Evolutionary conservation across 2,797 vertebrate species (phyloP).

Genomic region (Hipposideros larvatus): DNA sequence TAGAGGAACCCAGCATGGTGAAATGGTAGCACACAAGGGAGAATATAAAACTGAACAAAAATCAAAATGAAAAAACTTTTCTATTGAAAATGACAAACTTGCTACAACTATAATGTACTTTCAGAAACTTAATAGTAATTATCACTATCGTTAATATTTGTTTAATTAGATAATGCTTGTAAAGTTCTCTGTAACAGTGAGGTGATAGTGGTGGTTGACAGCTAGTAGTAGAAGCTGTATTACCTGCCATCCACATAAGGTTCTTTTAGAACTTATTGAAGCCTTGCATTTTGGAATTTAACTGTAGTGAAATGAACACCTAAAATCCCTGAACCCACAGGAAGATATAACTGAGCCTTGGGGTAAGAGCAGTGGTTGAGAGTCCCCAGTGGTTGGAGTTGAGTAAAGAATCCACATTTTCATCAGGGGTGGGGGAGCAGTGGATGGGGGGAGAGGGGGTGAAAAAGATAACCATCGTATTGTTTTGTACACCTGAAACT

Average conservation of each 20-base stretch:
- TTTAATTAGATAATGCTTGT: not conserved
- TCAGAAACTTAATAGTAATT: not conserved
- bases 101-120: not conserved
- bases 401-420: not conserved
- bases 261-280: not conserved
- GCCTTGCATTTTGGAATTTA: not conserved
- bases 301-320: not conserved
- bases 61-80: not conserved
- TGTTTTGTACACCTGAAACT: too few relatives aligned
- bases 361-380: not conserved
- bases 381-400: not conserved
- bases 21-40: not conserved
- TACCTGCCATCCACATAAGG: not conserved
- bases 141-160: not conserved
- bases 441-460: too few relatives aligned
- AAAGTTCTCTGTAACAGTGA: not conserved
- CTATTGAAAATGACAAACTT: not conserved
- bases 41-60: constrained; percentile 4
- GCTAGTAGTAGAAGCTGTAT: not conserved
- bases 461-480: too few relatives aligned
- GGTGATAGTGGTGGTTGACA: not conserved
- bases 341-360: not conserved
- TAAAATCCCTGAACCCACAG: not conserved
- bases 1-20: not conserved
- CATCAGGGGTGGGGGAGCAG: too few relatives aligned